Evolutionary conservation across 2,797 vertebrate species (phyloP), one percentile per base, ranked within the genome.

Genomic region (Arvicola amphibius): DNA sequence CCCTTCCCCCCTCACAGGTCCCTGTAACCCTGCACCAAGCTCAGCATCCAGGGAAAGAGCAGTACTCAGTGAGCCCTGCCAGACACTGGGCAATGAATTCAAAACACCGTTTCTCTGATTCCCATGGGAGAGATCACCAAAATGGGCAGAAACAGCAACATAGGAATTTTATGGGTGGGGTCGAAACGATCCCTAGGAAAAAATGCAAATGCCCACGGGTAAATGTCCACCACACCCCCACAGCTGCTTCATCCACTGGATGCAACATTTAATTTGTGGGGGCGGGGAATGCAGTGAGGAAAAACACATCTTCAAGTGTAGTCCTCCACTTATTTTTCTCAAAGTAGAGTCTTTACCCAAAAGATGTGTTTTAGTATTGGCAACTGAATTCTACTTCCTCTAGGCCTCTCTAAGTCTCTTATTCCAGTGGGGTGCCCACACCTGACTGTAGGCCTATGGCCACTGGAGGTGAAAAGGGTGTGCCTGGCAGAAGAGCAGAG

Each of bases 91-190:
- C 46, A 83, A 94, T 21, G 9, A 19, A 85, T 40, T 88, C 16
- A 27, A 37, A 90, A 80, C 74, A 88, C 37, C 71, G 2, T 92
- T 83, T 88, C 78, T 80, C 13, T 10, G 63, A 93, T 79, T 92
- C 92, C 94, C 92, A 84, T 1, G 43, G 11, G 88, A 19, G 46
- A 48, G 43, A 77, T 85, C 81, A 78, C 7, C 11, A 61, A 92
- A 43, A 67, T 6, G 51, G 69, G 92, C 85, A 76, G 91, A 91
- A 92, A 48, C 40, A 91, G 65, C 73, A 48, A 65, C 90, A 51
- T 1, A 93, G 94, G 71, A 96, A 95, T 95, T 95, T 83, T 59
- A n/a, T 51, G 95, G 96, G 95, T 73, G 88, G 76, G 67, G 76
- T 14, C 7, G 65, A 65, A 96, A 96, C 76, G 51, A 86, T 65